Evolutionary conservation across 2,888 invertebrate species (phyloP).

Genomic region (Dolomedes plantarius): DNA sequence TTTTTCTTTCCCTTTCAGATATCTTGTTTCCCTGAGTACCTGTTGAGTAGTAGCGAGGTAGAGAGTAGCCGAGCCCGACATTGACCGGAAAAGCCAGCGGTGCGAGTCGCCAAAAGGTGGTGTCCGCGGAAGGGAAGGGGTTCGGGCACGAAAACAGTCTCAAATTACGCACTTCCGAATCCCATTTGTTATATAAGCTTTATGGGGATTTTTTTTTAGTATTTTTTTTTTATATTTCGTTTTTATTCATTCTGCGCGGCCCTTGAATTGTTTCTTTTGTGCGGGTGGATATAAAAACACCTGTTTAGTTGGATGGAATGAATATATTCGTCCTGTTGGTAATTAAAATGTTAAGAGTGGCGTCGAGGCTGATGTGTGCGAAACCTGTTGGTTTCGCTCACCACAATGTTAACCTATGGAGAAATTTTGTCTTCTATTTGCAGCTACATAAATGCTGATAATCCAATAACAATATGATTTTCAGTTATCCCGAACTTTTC

Average conservation of each 20-base stretch:
- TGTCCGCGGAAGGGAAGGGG: conserved; percentile 23
- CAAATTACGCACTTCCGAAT: conserved; percentile 68
- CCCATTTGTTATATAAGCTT: conserved; percentile 49
- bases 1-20: background rate
- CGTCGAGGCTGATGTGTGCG: too few species aligned
- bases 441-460: too few species aligned
- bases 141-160: conserved; percentile 39
- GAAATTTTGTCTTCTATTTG: too few species aligned
- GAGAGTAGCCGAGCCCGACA: conserved; percentile 24
- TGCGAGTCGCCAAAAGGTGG: conserved; percentile 4
- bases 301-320: background rate
- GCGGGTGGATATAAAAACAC: background rate
- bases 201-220: background rate
- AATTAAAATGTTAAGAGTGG: too few species aligned
- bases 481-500: too few species aligned
- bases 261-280: too few species aligned
- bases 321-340: background rate
- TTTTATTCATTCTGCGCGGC: too few species aligned
- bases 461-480: too few species aligned
- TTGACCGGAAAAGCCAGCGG: conserved; percentile 57
- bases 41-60: conserved; percentile 4
- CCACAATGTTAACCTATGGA: too few species aligned
- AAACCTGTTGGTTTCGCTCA: too few species aligned
- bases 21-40: conserved; percentile 21
- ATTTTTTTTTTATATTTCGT: background rate